phyloP scores from a whole-genome alignment of 2,113 vertebrate genomes.

The Trinectes maculatus region DNA sequence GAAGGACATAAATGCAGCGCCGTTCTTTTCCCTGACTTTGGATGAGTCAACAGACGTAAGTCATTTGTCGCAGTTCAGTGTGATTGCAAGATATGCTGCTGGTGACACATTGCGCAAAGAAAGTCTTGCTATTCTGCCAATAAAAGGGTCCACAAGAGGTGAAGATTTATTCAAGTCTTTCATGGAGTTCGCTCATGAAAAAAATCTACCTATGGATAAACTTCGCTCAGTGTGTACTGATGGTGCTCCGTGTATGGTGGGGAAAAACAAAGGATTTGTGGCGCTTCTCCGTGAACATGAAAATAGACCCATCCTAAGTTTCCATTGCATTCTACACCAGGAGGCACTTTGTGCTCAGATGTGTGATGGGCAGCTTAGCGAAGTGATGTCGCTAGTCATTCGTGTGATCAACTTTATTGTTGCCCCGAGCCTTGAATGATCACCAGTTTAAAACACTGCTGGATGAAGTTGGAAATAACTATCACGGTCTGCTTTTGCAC shows the following conservation, averaged over 20 bases:
- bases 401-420: conserved; percentile 55
- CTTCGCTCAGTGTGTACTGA: conserved; percentile 45
- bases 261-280: conserved; percentile 51
- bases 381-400: conserved; percentile 69
- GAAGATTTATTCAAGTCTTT: conserved; percentile 63
- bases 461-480: conserved; percentile 62
- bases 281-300: conserved; percentile 60
- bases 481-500: conserved; percentile 58
- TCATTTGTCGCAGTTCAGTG: no score
- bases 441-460: conserved; percentile 60
- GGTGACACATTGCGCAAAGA: conserved; percentile 45
- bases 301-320: conserved; percentile 56
- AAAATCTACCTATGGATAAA: conserved; percentile 49
- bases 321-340: conserved; percentile 60
- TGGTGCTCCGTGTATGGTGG: conserved; percentile 42
- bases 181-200: conserved; percentile 45
- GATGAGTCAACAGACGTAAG: conserved; percentile 57
- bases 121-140: conserved; percentile 55
- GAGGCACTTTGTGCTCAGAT: conserved; percentile 61
- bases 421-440: conserved; percentile 59
- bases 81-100: no score
- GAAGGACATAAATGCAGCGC: conserved; percentile 46
- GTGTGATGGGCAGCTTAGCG: conserved; percentile 55
- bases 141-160: conserved; percentile 61
- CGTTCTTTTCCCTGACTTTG: conserved; percentile 52